A percentile compares a stretch with the other conserved stretches of the same genome.
phyloP scores from a whole-genome alignment of 2,888 invertebrate genomes.

The Teleiodes luculella region DNA sequence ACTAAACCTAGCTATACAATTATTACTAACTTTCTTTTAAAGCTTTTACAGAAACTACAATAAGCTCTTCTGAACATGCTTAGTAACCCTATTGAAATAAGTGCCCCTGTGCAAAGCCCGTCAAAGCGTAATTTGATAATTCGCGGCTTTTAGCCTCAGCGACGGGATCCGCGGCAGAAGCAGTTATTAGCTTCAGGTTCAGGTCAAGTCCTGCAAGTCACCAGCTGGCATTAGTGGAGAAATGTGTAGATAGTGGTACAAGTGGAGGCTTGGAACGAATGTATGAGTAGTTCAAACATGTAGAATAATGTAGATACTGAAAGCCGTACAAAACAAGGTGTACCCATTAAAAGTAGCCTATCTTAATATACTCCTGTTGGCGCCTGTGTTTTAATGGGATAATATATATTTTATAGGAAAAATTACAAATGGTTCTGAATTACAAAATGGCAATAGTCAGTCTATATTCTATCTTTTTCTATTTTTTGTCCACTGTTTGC shows the following conservation, averaged over 20 bases:
- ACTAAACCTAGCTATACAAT: too few relatives aligned
- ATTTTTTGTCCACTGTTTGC: too few relatives aligned
- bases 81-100: neutral
- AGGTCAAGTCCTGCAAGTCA: conserved; percentile 54
- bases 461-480: too few relatives aligned
- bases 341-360: too few relatives aligned
- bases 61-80: neutral
- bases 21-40: neutral
- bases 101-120: neutral
- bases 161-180: neutral
- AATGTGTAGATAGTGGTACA: conserved; percentile 27
- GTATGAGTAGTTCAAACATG: too few relatives aligned
- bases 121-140: conserved; percentile 10
- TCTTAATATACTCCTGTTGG: too few relatives aligned
- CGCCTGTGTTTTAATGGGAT: too few relatives aligned
- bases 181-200: neutral
- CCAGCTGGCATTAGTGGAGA: conserved; percentile 51
- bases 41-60: neutral
- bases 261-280: neutral
- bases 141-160: neutral
- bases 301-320: too few relatives aligned
- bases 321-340: too few relatives aligned
- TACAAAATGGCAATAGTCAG: too few relatives aligned
- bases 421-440: too few relatives aligned
- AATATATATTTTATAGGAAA: too few relatives aligned